These are phyloP conservation scores for Kryptolebias marmoratus DNA, from an alignment of 2,113 vertebrate genomes.

Conservation along the genomic window DNA sequence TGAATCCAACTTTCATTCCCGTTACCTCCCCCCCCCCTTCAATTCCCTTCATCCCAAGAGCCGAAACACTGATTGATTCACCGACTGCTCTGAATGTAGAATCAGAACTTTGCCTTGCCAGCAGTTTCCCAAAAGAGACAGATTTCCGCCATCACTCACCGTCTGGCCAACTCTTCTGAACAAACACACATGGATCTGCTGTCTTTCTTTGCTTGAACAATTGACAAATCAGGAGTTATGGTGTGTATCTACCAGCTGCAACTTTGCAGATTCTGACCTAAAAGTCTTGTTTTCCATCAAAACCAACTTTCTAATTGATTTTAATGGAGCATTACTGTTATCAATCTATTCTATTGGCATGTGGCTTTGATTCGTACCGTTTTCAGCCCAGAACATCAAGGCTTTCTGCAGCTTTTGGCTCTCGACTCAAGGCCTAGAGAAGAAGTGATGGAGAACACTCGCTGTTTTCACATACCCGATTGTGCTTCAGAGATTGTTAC, in stretches of 20 bases:
- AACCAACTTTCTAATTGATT: conserved; percentile 16
- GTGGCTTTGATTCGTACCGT: background rate
- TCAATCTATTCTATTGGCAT: conserved; percentile 1
- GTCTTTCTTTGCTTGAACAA: background rate
- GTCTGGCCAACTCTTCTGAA: conserved; percentile 39
- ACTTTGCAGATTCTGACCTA: background rate
- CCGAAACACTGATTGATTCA: conserved; percentile 67
- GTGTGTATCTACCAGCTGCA: conserved; percentile 32
- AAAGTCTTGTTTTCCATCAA: conserved; percentile 28
- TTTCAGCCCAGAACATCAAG: conserved; percentile 14
- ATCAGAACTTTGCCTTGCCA: conserved; percentile 56
- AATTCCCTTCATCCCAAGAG: conserved; percentile 51
- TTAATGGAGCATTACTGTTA: conserved; percentile 20
- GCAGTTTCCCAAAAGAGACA: conserved; percentile 50
- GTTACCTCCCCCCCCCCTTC: conserved; percentile 49
- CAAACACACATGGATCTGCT: conserved; percentile 9
- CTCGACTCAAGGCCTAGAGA: conserved; percentile 12
- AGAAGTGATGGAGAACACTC: conserved; percentile 30
- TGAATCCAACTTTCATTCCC: conserved; percentile 40
- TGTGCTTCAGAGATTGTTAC: conserved; percentile 10
- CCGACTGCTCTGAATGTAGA: conserved; percentile 37
- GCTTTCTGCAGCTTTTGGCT: conserved; percentile 26
- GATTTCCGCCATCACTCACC: conserved; percentile 53
- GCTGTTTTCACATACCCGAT: conserved; percentile 3
- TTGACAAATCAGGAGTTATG: conserved; percentile 33